A percentile compares a stretch with the other conserved stretches of the same genome.
Conservation (phyloP, 2,113 vertebrate species). For the Ibidorhyncha struthersii region DNA sequence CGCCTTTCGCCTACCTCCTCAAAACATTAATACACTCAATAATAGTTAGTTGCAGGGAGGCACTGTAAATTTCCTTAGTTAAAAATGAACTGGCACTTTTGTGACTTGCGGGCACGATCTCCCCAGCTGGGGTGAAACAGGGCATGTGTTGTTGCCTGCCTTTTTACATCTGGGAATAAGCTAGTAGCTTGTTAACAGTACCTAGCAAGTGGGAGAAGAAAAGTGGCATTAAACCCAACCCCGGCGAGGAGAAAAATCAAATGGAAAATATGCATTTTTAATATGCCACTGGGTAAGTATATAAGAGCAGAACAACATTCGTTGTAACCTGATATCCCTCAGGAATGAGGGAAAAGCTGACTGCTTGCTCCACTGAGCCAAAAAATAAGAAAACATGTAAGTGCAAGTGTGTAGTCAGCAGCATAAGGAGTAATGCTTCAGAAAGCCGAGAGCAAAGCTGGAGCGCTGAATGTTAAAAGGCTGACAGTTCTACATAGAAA, state of each 20-base stretch:
- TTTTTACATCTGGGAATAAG: neutral
- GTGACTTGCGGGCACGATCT: neutral
- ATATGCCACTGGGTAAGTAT: slow-evolving; percentile 18
- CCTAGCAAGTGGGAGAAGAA: slow-evolving; percentile 30
- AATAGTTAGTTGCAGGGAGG: neutral
- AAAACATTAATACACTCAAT: neutral
- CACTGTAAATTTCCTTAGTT: slow-evolving; percentile 18
- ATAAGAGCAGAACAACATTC: slow-evolving; percentile 8
- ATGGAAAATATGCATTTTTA: slow-evolving; percentile 56
- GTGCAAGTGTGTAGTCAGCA: slow-evolving; percentile 34
- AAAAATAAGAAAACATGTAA: slow-evolving; percentile 57
- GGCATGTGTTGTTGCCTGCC: neutral
- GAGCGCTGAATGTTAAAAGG: neutral
- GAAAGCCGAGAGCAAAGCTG: neutral
- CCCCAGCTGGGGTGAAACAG: neutral
- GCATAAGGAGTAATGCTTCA: neutral
- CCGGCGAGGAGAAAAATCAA: slow-evolving; percentile 37
- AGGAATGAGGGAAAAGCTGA: slow-evolving; percentile 65
- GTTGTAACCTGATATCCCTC: slow-evolving; percentile 63
- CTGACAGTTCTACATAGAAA: neutral
- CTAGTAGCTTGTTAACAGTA: neutral
- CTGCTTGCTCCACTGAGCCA: slow-evolving; percentile 54
- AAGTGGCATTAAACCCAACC: neutral
- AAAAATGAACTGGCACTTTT: neutral
- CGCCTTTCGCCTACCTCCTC: neutral